Evolutionary conservation across 2,888 invertebrate genomes (phyloP), one percentile per base, ranked within the genome.

Genomic region (Dicyrtoma fusca): DNA sequence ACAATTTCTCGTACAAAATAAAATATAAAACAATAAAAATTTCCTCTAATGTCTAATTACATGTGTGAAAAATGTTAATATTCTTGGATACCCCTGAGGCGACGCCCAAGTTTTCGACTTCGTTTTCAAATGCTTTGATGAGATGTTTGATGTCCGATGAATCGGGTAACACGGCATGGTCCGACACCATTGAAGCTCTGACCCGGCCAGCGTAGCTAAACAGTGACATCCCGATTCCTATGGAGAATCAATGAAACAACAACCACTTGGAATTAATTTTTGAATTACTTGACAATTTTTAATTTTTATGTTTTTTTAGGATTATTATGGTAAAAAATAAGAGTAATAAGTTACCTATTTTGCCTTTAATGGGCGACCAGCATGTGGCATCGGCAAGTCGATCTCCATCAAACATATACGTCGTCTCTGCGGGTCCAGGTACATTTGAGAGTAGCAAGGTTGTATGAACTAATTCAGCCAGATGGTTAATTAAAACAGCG

Each of bases 301-400:
- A 61, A 19, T 23, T 13, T 61, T 6, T 17, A n/a, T 61, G 13
- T 10, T 61, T 19, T 19, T 61, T 34, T 8, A 13, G 8, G 11
- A n/a, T 55, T 19, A 55, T 55, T 55, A 11, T 21, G 42, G 34
- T 5, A 17, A 11, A 13, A 59, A 11, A 34, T 25, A 14, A n/a
- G 25, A 14, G n/a, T 11, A n/a, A 19, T 62, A 13, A 11, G 1
- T 68, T 66, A 78, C 78, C 76, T 6, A 75, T 78, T 51, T 70
- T 73, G n/a, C 73, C 65, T 61, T 76, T 75, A 55, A 78, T 77
- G 0, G 78, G 77, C 6, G 76, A 74, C 77, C 77, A 78, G 45
- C 71, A 74, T 0, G 74, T 74, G 45, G 74, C 73, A n/a, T 78
- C 78, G 1, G 75, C 73, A 0, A 78, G 69, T 51, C 75, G 72